Conservation (phyloP, 2,888 invertebrate genomes). For the Tiliacea citrago region DNA sequence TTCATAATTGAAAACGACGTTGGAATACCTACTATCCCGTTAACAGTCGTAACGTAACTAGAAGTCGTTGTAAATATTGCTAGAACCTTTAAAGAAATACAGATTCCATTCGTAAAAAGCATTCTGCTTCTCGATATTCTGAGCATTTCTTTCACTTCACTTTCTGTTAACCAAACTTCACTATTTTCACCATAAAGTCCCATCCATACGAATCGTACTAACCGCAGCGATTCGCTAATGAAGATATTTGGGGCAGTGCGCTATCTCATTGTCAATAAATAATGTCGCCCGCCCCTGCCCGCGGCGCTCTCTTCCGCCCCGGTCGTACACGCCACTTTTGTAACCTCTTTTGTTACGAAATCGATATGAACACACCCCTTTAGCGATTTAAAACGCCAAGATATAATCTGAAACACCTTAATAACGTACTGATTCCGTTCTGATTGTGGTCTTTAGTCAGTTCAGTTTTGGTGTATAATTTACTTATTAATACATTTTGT, state of each 20-base stretch:
- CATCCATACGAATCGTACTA: conserved; percentile 69
- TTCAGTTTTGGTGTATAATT: conserved; percentile 46
- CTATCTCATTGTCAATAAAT: conserved; percentile 84
- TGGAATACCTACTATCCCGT: background rate
- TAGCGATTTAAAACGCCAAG: conserved; percentile 62
- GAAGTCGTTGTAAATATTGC: background rate
- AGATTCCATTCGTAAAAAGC: background rate
- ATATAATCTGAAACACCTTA: conserved; percentile 67
- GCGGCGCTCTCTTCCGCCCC: conserved; percentile 70
- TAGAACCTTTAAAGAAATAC: background rate
- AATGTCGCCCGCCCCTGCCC: conserved; percentile 72
- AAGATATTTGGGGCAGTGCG: conserved; percentile 81
- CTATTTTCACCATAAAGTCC: conserved; percentile 19
- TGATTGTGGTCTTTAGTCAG: conserved; percentile 59
- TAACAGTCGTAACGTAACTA: background rate
- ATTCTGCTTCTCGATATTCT: background rate
- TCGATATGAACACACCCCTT: conserved; percentile 76
- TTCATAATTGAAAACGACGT: background rate
- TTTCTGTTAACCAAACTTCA: background rate
- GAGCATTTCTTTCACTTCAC: background rate
- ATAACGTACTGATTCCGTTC: conserved; percentile 69
- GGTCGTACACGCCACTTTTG: conserved; percentile 49
- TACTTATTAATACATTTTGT: conserved; percentile 33
- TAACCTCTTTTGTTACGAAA: conserved; percentile 78
- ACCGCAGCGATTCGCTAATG: conserved; percentile 80